Base-by-base conservation (phyloP, 1,140 invertebrate genomes). In the Drosophila punjabiensis region DNA sequence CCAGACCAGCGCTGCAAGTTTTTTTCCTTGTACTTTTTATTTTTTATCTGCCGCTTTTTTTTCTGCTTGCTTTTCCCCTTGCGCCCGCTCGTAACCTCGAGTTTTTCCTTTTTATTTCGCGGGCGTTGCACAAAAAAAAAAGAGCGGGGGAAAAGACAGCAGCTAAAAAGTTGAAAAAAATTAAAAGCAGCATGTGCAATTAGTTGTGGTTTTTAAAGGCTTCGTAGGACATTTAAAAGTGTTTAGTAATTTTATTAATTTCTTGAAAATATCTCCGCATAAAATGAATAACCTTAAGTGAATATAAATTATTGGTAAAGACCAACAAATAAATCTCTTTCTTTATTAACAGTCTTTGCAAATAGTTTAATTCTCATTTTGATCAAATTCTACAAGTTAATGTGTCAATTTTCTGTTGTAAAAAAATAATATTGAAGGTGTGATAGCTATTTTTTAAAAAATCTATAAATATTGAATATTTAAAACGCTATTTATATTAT, bases 1-100 rank as follows among this genome's bases (percentile, higher is more conserved):
- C 64, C 65, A 79, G 81, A 79, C 81, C 80, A 83, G 81, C 80
- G 76, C 43, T 61, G 82, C 82, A 78, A 86, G 83, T 86, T 79
- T 86, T 79, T 66, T 73, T 63, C 68, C 58, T 37, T 45, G n/a
- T 47, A 56, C 69, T 69, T 76, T 64, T 64, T 50, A 30, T 58
- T 43, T 56, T 58, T 74, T 61, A 66, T 60, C 39, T 24, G 52
- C 50, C 45, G 56, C 67, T 50, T 66, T 55, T 56, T 82, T 58
- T 58, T 41, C 35, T 41, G 43, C 37, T 62, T 35, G 33, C 41
- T 50, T 69, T 63, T 66, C 55, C 45, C 37, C 28, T 63, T 37
- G 43, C 52, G 30, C 37, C 50, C 50, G 64, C 30, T 37, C 30
- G 43, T 62, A 80, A 66, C 77, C 76, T 80, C 63, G 53, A 45